Evolutionary conservation across 2,888 invertebrate species (phyloP).

Genomic region (Cybosia mesomella): DNA sequence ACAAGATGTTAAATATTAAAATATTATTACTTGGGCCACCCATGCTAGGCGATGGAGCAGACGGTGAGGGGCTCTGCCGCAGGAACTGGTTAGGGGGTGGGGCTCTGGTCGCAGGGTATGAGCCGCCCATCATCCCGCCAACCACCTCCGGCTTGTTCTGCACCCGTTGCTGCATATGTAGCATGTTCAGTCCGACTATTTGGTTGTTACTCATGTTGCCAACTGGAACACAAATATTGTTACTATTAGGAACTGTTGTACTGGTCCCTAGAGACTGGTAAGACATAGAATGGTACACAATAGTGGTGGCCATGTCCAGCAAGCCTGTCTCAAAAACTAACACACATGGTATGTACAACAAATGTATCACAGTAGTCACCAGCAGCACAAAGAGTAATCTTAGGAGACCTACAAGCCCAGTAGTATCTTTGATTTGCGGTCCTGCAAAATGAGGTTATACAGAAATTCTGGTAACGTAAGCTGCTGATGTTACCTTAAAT

Average conservation of each 20-base stretch:
- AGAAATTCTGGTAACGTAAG: no score
- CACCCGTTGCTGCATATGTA: constrained; percentile 77
- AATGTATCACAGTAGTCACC: background rate
- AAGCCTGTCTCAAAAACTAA: no score
- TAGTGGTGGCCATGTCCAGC: no score
- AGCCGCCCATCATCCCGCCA: constrained; percentile 76
- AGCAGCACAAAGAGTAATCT: no score
- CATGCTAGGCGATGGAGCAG: constrained; percentile 90
- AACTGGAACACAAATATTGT: constrained; percentile 44
- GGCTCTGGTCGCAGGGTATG: constrained; percentile 85
- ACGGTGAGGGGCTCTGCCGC: constrained; percentile 93
- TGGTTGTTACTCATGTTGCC: constrained; percentile 79
- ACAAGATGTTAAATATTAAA: background rate
- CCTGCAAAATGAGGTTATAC: no score
- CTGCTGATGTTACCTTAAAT: no score
- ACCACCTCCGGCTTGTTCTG: constrained; percentile 69
- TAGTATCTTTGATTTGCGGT: no score
- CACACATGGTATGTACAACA: no score
- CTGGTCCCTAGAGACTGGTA: no score
- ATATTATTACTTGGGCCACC: constrained; percentile 78
- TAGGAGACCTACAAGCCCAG: no score
- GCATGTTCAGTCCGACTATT: constrained; percentile 78
- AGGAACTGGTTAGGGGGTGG: constrained; percentile 92
- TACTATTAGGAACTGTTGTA: no score
- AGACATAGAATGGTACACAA: no score